Evolutionary conservation across 1,140 invertebrate genomes (phyloP).

Genomic region (Ceratina calcarata): DNA sequence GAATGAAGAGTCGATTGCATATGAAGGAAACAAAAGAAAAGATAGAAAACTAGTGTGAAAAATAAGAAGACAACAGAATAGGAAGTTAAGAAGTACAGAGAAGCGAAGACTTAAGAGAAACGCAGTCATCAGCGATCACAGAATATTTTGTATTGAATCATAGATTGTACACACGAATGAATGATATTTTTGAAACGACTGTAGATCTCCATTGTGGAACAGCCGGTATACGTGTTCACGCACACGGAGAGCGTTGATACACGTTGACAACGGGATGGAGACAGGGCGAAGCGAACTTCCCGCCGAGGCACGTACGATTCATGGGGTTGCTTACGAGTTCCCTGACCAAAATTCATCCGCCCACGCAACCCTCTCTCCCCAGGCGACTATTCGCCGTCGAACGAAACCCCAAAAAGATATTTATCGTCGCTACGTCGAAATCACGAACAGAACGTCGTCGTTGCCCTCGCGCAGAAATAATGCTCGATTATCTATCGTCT

Average conservation of each 20-base stretch:
- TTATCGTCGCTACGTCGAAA: constrained; percentile 21
- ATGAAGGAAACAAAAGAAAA: too few relatives aligned
- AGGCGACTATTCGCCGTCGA: constrained; percentile 48
- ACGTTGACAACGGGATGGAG: constrained; percentile 33
- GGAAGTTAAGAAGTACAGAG: too few relatives aligned
- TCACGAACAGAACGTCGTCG: neutral
- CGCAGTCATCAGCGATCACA: too few relatives aligned
- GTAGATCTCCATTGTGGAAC: neutral
- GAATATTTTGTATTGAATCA: too few relatives aligned
- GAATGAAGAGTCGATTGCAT: too few relatives aligned
- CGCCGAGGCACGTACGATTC: constrained; percentile 63
- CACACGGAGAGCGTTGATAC: constrained; percentile 17
- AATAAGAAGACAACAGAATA: too few relatives aligned
- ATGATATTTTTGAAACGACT: too few relatives aligned
- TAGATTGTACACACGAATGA: too few relatives aligned
- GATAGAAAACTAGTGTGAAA: too few relatives aligned
- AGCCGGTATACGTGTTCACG: constrained; percentile 23
- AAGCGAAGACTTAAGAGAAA: too few relatives aligned
- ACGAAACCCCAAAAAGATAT: constrained; percentile 40
- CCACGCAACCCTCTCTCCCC: constrained; percentile 51
- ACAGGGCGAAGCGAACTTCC: constrained; percentile 5
- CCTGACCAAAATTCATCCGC: constrained; percentile 66
- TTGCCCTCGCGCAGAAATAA: constrained; percentile 9
- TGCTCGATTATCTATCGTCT: neutral
- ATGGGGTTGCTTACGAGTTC: constrained; percentile 63